Evolutionary conservation across 2,113 vertebrate species (phyloP), one percentile per base, ranked within the genome.

Genomic region (Peromyscus polionotus): DNA sequence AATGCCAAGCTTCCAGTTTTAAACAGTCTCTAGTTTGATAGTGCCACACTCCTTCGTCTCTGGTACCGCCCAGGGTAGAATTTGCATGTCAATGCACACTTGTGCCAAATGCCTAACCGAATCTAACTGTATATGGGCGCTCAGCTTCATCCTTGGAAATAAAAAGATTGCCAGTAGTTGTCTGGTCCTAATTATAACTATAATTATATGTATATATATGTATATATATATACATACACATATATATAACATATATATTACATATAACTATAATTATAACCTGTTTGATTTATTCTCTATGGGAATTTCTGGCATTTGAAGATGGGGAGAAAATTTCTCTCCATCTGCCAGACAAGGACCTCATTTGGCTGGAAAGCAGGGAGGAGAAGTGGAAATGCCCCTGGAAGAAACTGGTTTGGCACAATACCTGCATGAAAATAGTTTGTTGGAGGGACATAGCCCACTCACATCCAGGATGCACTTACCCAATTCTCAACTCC

Each of bases 301-400:
- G 95, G 79, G 93, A 95, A 90, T 77, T 95, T 93, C 75, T 85
- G 48, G 70, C 59, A 63, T 95, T 91, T 48, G n/a, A 80, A 88
- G 72, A 12, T 80, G 31, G 84, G 24, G 16, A 81, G 28, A 91
- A 59, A 48, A 81, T 54, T 85, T 90, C 84, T 48, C 75, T 90
- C 76, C 14, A 85, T 76, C 45, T 97, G 93, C 76, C 4, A 88
- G 80, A 88, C 20, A n/a, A 95, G 61, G 11, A 5, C 67, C 19
- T 45, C 33, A 13, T 88, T 92, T 95, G 76, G 33, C 94, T 95
- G 59, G 31, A 28, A 93, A 86, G 54, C 42, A 54, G 22, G 11
- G 57, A 70, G 70, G 26, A 87, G 87, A 97, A 97, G 39, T 2
- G 4, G 91, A 14, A 81, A 95, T 88, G 20, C 31, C 57, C 91